Conservation (phyloP, 2,888 invertebrate genomes). For the Petrophora chlorosata region DNA sequence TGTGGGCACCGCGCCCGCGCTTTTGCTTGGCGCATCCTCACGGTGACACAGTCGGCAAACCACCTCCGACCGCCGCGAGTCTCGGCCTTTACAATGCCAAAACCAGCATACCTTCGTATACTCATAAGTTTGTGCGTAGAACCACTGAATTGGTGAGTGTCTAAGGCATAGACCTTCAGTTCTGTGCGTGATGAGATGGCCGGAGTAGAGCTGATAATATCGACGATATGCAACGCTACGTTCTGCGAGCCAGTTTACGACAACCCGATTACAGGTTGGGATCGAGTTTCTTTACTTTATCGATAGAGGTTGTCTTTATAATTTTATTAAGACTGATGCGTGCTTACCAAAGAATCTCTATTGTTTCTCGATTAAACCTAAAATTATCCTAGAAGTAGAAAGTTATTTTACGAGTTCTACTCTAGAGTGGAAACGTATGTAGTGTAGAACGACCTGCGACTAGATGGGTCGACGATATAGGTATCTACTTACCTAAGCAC, state of each 20-base stretch:
- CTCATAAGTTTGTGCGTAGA: background rate
- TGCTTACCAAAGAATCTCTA: no score
- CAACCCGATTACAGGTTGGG: slow-evolving; percentile 52
- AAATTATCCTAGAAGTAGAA: no score
- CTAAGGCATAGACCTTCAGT: slow-evolving; percentile 1
- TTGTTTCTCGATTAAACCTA: no score
- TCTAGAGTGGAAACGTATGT: no score
- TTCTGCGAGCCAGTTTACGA: slow-evolving; percentile 65
- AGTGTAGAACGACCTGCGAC: no score
- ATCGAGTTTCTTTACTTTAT: background rate
- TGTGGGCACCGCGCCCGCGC: slow-evolving; percentile 20
- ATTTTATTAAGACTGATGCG: no score
- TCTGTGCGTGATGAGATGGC: slow-evolving; percentile 53
- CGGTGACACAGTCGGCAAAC: slow-evolving; percentile 34
- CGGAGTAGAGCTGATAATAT: slow-evolving; percentile 70
- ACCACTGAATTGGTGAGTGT: slow-evolving; percentile 13
- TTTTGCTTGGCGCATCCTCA: slow-evolving; percentile 33
- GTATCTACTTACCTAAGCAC: no score
- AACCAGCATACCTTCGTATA: background rate
- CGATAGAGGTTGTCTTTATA: no score
- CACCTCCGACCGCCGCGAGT: slow-evolving; percentile 25
- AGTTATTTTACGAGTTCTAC: no score
- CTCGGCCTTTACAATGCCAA: background rate
- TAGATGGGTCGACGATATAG: no score
- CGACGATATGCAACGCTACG: slow-evolving; percentile 72